Evolutionary conservation across 2,113 vertebrate genomes (phyloP), one percentile per base, ranked within the genome.

Genomic region (Otis tarda): DNA sequence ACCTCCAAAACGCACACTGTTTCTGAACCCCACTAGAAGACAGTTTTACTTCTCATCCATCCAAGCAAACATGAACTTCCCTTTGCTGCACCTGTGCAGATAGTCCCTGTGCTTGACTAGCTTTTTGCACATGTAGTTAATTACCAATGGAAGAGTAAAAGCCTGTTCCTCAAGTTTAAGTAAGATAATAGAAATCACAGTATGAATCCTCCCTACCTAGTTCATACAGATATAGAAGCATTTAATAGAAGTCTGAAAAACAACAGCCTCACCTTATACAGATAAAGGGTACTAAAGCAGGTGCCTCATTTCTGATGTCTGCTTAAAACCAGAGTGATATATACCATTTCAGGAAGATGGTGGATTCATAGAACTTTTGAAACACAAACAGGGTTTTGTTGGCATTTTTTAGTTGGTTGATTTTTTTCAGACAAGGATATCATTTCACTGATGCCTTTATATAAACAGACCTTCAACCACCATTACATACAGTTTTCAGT

Each of bases 351-450:
- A 76, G 6, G 16, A 79, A 82, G 18, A 71, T 0, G 1, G 16
- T 5, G 89, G 13, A 37, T 30, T 27, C 33, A 12, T 3, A 2
- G 6, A 59, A 77, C 5, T 33, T 86, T 43, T 33, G 9, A 79
- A 71, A 56, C 6, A 28, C 6, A 77, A 80, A 45, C 1, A 25
- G 2, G 1, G 5, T 13, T 50, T 49, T 76, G 7, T 27, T 43
- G 6, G 6, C 8, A 6, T 1, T 35, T 7, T 18, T 31, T 49
- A 22, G 12, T 27, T 8, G 27, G 24, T 21, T 35, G 10, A n/a
- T 41, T 17, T n/a, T 57, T 76, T 37, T 2, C 0, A 0, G 3
- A 11, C 74, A 2, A 84, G 6, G 5, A 2, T 53, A 14, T 20
- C 0, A 43, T 43, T 60, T 71, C 6, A 50, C 17, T 27, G 14